These are phyloP conservation scores for Arrhopalites spinosus DNA, from an alignment of 2,888 invertebrate genomes.

Conservation along the genomic window DNA sequence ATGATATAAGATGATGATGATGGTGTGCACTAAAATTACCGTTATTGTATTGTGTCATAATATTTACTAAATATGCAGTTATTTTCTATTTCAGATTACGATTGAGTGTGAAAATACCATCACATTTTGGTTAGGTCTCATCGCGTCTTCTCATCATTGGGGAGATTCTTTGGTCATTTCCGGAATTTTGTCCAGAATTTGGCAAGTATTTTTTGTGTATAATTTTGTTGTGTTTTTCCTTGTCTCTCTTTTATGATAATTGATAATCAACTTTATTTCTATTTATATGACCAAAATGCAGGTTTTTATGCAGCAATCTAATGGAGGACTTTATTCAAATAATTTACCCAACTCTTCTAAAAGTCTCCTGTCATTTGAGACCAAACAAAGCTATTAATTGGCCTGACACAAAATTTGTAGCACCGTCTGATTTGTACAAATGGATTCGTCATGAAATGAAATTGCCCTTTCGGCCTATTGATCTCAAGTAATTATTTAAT, in stretches of 20 bases:
- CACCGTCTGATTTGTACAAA: conserved; percentile 43
- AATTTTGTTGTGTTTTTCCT: too few relatives aligned
- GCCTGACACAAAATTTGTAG: conserved; percentile 48
- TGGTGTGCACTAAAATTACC: neutral
- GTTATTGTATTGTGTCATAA: neutral
- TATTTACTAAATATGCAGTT: too few relatives aligned
- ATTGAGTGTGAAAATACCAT: conserved; percentile 51
- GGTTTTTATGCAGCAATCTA: conserved; percentile 48
- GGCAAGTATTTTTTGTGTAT: conserved; percentile 44
- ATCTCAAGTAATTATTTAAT: conserved; percentile 8
- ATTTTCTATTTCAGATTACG: conserved; percentile 42
- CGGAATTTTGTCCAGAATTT: conserved; percentile 52
- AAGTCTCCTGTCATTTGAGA: conserved; percentile 38
- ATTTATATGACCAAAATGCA: too few relatives aligned
- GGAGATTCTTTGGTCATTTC: conserved; percentile 53
- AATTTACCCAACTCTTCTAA: conserved; percentile 45
- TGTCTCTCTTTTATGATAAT: too few relatives aligned
- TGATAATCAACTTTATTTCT: too few relatives aligned
- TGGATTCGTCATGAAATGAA: conserved; percentile 33
- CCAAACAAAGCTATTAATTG: conserved; percentile 50
- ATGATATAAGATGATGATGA: conserved; percentile 6
- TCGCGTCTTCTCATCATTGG: conserved; percentile 54
- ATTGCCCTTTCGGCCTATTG: conserved; percentile 27
- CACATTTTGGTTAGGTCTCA: conserved; percentile 54
- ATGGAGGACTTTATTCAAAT: conserved; percentile 41